Percentiles rank a stretch among this genome's conserved stretches.
These are phyloP conservation scores for Anoplophora glabripennis DNA, from an alignment of 1,140 invertebrate genomes.

Conservation along the genomic window DNA sequence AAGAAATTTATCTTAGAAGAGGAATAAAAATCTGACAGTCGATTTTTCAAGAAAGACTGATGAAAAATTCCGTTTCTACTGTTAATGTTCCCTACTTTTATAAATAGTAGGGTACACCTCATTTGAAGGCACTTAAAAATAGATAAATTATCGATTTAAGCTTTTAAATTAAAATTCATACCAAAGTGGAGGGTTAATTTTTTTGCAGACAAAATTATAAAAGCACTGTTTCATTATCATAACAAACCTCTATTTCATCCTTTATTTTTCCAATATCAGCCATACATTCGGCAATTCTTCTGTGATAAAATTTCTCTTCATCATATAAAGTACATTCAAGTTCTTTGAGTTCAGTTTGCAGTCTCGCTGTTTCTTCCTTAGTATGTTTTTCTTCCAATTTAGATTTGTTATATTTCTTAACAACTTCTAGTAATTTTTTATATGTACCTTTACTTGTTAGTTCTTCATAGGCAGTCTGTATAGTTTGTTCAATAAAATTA, in stretches of 20 bases:
- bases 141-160: too few species aligned
- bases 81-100: too few species aligned
- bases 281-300: slow-evolving; percentile 19
- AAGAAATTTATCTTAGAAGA: too few species aligned
- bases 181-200: too few species aligned
- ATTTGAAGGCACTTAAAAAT: too few species aligned
- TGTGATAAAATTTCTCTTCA: slow-evolving; percentile 10
- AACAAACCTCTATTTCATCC: slow-evolving; percentile 37
- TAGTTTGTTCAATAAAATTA: slow-evolving; percentile 18
- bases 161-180: too few species aligned
- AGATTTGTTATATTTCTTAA: slow-evolving; percentile 13
- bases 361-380: slow-evolving; percentile 8
- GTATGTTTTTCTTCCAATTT: slow-evolving; percentile 18
- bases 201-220: too few species aligned
- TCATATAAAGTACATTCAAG: slow-evolving; percentile 12
- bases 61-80: too few species aligned
- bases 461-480: slow-evolving; percentile 20
- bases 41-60: too few species aligned
- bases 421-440: slow-evolving; percentile 9
- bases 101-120: too few species aligned
- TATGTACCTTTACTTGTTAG: slow-evolving; percentile 15
- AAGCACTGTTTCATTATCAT: too few species aligned
- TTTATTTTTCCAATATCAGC: slow-evolving; percentile 35
- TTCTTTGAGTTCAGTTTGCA: slow-evolving; percentile 16
- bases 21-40: too few species aligned